Percentiles rank a stretch among this genome's conserved stretches.
Conservation (phyloP, 1,140 invertebrate genomes). For the Tetramorium parvispinum region DNA sequence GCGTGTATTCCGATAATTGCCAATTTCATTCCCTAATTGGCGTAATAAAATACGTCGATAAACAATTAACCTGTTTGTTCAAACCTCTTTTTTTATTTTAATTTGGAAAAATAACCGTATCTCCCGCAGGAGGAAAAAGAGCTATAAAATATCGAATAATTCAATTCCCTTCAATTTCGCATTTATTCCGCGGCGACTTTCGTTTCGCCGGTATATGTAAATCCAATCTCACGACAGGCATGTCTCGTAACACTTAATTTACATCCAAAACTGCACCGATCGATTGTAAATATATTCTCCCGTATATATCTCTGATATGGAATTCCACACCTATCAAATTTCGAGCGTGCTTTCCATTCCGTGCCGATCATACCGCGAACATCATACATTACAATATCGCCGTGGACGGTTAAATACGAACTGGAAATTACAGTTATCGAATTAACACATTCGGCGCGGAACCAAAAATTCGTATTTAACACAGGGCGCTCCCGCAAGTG, state of each 20-base stretch:
- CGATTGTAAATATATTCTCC: conserved; percentile 36
- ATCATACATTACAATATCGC: conserved; percentile 43
- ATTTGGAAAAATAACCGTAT: background rate
- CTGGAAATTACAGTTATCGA: conserved; percentile 50
- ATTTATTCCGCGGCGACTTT: conserved; percentile 25
- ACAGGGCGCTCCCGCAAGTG: background rate
- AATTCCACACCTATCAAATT: conserved; percentile 53
- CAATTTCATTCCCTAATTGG: conserved; percentile 14
- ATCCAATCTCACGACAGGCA: conserved; percentile 21
- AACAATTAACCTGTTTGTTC: conserved; percentile 29
- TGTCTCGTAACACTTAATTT: conserved; percentile 54
- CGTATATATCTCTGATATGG: conserved; percentile 19
- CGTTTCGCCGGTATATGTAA: conserved; percentile 21
- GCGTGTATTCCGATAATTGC: conserved; percentile 17
- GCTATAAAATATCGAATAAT: conserved; percentile 31
- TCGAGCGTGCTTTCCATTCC: conserved; percentile 41
- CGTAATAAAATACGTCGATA: conserved; percentile 8
- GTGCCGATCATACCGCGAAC: conserved; percentile 36
- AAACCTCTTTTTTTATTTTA: background rate
- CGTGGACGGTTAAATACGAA: conserved; percentile 15
- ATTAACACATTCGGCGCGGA: background rate
- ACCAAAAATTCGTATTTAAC: conserved; percentile 20
- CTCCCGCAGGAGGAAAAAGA: background rate
- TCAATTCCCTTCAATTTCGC: conserved; percentile 37
- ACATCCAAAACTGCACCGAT: conserved; percentile 38